phyloP scores from a whole-genome alignment of 1,140 invertebrate genomes.

The Drosophila mayri region DNA sequence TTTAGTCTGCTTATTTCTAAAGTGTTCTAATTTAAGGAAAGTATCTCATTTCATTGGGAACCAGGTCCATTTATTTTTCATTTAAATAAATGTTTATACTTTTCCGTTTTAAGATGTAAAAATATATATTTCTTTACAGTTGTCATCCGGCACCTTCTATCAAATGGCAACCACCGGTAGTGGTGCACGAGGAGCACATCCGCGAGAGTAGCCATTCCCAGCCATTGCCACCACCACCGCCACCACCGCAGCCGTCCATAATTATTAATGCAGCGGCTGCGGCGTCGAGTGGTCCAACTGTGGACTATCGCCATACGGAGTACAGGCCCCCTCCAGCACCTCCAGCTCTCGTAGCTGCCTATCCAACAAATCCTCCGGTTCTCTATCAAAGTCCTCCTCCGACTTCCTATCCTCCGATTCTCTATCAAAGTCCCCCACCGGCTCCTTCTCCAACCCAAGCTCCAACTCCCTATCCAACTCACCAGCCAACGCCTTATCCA shows the following conservation, averaged over 20 bases:
- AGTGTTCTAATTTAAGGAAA: constrained; percentile 23
- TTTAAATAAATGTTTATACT: neutral
- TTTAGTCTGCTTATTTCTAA: constrained; percentile 13
- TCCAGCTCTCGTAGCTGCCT: neutral
- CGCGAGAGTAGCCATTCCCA: constrained; percentile 17
- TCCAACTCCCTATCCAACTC: neutral
- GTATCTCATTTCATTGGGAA: constrained; percentile 16
- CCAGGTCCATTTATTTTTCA: neutral
- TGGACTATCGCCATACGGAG: constrained; percentile 6
- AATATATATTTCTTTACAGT: constrained; percentile 30
- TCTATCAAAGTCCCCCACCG: neutral
- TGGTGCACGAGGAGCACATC: constrained; percentile 14
- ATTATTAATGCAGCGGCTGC: constrained; percentile 79
- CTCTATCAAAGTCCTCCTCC: neutral
- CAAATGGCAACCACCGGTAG: constrained; percentile 46
- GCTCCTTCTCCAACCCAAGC: neutral
- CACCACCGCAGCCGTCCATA: constrained; percentile 33
- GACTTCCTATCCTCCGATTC: neutral
- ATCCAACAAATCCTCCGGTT: neutral
- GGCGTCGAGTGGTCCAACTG: constrained; percentile 55
- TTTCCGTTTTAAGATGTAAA: neutral
- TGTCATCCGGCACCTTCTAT: constrained; percentile 56
- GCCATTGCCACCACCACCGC: constrained; percentile 1
- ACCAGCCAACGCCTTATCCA: neutral
- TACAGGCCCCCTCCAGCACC: constrained; percentile 3